Percentiles rank a stretch among this genome's conserved stretches.
Evolutionary conservation across 1,140 invertebrate genomes (phyloP).

Genomic region (Dinothrombium tinctorium): DNA sequence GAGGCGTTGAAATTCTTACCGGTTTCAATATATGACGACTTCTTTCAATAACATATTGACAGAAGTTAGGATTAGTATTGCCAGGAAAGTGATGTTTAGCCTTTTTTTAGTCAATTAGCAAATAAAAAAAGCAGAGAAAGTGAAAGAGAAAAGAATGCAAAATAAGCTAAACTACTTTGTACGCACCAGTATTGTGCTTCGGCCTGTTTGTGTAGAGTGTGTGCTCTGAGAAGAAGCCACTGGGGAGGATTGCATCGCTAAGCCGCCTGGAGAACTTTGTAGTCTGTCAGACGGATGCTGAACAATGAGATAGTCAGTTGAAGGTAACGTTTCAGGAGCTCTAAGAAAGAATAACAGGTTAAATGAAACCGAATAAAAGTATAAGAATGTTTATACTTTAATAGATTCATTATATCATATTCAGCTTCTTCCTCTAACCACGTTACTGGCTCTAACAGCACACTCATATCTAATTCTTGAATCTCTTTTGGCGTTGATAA

Average conservation of each 20-base stretch:
- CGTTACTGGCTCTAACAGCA: conserved; percentile 56
- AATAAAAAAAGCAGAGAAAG: conserved; percentile 6
- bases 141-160: conserved; percentile 3
- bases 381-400: conserved; percentile 28
- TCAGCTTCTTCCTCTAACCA: conserved; percentile 87
- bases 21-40: conserved; percentile 76
- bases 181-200: conserved; percentile 64
- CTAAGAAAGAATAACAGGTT: conserved; percentile 18
- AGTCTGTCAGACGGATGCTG: conserved; percentile 46
- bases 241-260: conserved; percentile 9
- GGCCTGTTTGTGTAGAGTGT: conserved; percentile 43
- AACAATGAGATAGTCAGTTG: conserved; percentile 70
- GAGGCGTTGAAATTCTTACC: conserved; percentile 35
- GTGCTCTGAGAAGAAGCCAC: not conserved
- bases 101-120: conserved; percentile 11
- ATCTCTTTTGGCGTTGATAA: conserved; percentile 84
- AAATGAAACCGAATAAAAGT: conserved; percentile 4
- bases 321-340: conserved; percentile 33
- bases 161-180: conserved; percentile 1
- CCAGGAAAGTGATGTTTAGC: conserved; percentile 45
- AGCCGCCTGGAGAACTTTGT: conserved; percentile 8
- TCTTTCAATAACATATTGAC: conserved; percentile 73
- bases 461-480: conserved; percentile 85
- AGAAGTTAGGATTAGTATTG: conserved; percentile 74
- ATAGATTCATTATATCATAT: conserved; percentile 66